Conservation (phyloP, 2,797 vertebrate species). For the Amblyopsis hoosieri region DNA sequence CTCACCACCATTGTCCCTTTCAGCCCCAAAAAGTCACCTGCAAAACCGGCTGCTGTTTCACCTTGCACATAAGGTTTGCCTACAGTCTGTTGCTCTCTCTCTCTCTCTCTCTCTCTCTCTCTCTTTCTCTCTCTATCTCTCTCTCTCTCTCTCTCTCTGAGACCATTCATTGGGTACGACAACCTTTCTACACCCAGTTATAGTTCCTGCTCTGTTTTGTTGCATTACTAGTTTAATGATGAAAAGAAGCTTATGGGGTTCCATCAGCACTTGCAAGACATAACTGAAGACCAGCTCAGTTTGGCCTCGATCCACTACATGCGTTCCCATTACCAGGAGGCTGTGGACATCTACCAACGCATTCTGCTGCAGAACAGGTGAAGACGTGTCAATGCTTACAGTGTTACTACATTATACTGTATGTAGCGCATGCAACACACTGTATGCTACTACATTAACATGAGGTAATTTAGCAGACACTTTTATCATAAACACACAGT, state of each 20-base stretch:
- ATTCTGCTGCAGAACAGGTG: conserved; percentile 93
- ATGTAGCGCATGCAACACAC: not conserved
- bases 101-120: not conserved
- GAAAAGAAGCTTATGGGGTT: conserved; percentile 96
- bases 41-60: conserved; percentile 97
- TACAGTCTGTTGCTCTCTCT: not conserved
- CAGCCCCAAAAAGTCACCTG: conserved; percentile 88
- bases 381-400: not conserved
- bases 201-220: not conserved
- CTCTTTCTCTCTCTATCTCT: not conserved
- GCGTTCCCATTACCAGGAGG: conserved; percentile 97
- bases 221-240: conserved; percentile 85
- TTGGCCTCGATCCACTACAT: conserved; percentile 98
- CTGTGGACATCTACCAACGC: conserved; percentile 97
- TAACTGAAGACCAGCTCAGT: conserved; percentile 97
- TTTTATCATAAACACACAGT: too few relatives aligned
- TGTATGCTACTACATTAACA: too few relatives aligned
- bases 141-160: not conserved
- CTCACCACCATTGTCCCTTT: conserved; percentile 24
- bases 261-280: conserved; percentile 95
- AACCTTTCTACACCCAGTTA: not conserved
- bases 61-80: conserved; percentile 93
- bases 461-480: too few relatives aligned
- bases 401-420: not conserved
- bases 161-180: not conserved